Evolutionary conservation across 2,113 vertebrate genomes (phyloP).

Genomic region (Sterrhoptilus dennistouni): DNA sequence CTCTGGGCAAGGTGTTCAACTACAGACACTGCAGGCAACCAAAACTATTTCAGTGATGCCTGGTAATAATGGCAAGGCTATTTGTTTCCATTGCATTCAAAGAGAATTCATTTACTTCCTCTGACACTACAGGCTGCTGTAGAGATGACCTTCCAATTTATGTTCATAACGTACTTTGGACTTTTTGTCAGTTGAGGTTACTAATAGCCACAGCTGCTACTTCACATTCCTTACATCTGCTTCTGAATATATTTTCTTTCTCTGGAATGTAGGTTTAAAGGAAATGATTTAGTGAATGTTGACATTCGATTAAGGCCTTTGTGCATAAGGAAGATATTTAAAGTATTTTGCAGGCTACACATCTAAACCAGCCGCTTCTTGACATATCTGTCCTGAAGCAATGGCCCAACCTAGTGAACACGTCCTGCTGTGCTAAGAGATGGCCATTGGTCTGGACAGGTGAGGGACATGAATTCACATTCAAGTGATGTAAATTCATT

Average conservation of each 20-base stretch:
- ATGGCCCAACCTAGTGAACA: not conserved
- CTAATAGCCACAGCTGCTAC: not conserved
- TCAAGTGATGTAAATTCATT: not conserved
- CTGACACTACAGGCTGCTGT: not conserved
- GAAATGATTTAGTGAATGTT: not conserved
- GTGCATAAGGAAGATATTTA: not conserved
- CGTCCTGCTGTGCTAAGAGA: not conserved
- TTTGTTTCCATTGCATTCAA: not conserved
- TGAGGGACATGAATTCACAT: not conserved
- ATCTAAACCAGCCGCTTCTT: not conserved
- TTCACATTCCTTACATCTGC: not conserved
- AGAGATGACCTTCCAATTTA: not conserved
- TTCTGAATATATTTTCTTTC: not conserved
- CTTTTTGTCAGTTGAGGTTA: not conserved
- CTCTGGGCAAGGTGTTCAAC: not conserved
- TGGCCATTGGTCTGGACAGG: not conserved
- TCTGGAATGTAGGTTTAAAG: not conserved
- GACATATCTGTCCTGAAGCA: not conserved
- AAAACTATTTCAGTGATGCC: not conserved
- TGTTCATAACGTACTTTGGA: not conserved
- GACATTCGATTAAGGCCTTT: not conserved
- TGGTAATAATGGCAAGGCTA: not conserved
- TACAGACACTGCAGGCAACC: rapidly evolving
- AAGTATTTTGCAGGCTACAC: not conserved
- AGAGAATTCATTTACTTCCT: not conserved